Evolutionary conservation across 2,888 invertebrate genomes (phyloP).

Genomic region (Heliconius charithonia): DNA sequence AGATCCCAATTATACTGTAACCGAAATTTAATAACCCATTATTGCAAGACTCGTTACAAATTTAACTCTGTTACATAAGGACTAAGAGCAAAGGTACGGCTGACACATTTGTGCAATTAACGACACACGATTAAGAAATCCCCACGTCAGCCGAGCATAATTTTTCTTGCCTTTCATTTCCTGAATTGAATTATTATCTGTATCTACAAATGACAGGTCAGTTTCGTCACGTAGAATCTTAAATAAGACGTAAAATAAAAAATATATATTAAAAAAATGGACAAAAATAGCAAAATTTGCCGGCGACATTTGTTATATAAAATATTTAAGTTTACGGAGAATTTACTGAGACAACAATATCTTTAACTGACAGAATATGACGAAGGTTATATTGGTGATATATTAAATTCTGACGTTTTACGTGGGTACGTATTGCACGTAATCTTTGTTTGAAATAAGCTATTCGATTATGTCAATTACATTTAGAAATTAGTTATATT

Average conservation of each 20-base stretch:
- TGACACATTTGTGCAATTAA: constrained; percentile 44
- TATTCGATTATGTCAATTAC: background rate
- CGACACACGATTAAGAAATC: constrained; percentile 34
- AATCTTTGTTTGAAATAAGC: constrained; percentile 7
- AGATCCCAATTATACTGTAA: background rate
- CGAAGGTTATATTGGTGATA: constrained; percentile 28
- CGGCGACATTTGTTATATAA: background rate
- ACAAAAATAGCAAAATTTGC: background rate
- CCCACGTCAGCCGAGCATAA: constrained; percentile 2
- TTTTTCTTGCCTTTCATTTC: constrained; percentile 38
- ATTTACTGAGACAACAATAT: constrained; percentile 2
- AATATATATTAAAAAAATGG: background rate
- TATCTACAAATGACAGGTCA: background rate
- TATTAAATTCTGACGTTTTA: constrained; percentile 20
- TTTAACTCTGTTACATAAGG: constrained; percentile 40
- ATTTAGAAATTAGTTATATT: background rate
- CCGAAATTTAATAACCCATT: constrained; percentile 32
- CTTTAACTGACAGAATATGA: constrained; percentile 33
- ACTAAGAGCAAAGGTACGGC: constrained; percentile 30
- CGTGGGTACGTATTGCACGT: constrained; percentile 5
- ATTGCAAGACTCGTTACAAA: constrained; percentile 40
- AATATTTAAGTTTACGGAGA: background rate
- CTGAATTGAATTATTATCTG: constrained; percentile 11
- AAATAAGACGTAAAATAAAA: background rate
- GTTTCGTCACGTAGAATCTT: constrained; percentile 1